A percentile compares a stretch with the other conserved stretches of the same genome.
phyloP scores from a whole-genome alignment of 2,888 invertebrate species.

The Protonemura montana region DNA sequence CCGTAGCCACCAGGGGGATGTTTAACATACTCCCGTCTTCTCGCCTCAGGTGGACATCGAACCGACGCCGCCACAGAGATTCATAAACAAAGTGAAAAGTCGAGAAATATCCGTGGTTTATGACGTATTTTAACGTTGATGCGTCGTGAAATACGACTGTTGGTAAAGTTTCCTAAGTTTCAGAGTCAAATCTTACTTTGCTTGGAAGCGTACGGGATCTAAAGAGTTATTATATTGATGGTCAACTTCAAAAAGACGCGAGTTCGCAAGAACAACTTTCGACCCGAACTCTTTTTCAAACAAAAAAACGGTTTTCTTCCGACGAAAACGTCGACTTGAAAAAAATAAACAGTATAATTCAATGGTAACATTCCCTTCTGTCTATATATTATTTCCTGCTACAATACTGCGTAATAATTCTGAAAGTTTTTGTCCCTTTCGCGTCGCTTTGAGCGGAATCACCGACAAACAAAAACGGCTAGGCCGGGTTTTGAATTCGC shows the following conservation, averaged over 20 bases:
- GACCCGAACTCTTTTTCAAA: background rate
- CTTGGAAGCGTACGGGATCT: background rate
- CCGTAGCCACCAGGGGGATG: background rate
- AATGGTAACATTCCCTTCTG: background rate
- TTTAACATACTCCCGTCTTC: background rate
- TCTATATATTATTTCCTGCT: background rate
- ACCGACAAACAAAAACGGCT: background rate
- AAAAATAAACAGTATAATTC: slow-evolving; percentile 12
- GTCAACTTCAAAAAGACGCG: background rate
- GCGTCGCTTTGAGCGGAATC: background rate
- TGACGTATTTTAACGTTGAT: slow-evolving; percentile 7
- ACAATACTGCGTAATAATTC: background rate
- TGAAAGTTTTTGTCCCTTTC: background rate
- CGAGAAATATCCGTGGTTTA: background rate
- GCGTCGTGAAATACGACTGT: background rate
- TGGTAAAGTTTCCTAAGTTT: background rate
- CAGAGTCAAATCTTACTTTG: background rate
- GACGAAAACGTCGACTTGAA: background rate
- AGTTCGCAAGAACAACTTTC: background rate
- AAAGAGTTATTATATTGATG: background rate
- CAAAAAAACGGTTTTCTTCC: background rate
- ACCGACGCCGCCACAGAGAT: background rate
- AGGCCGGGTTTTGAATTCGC: background rate
- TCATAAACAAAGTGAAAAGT: slow-evolving; percentile 17
- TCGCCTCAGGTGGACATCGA: background rate